Base-by-base conservation (phyloP, 2,888 invertebrate genomes). In the Spodoptera exigua region DNA sequence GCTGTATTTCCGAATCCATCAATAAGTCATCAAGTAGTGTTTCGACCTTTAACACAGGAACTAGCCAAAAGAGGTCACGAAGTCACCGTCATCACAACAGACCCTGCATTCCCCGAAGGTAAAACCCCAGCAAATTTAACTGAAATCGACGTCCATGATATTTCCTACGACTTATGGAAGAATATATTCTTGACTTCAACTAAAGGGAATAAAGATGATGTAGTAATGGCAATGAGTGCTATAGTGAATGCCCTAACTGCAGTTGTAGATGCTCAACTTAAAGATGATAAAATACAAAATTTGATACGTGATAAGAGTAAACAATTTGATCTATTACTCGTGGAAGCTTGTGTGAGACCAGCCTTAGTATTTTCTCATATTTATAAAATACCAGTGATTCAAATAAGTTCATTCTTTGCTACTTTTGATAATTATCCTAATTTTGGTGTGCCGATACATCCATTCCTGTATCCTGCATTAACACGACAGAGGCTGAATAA, bases 21-120 rank as follows among this genome's bases (percentile, higher is more conserved):
- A 0, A 84, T 92, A 34, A 95, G 94, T 52, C 95, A 95, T 63
- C 94, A 94, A 78, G 78, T 91, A 0, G 87, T 90, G 0, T 93
- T 86, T 55, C 81, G 89, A 13, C 80, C 87, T 1, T 54, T 95
- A 2, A 85, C 85, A 9, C 79, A 85, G 2, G 91, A 90, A 43
- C 73, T 95, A n/a, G 84, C 85, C 0, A 85, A 73, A 45, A 81
- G 89, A 12, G 95, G 94, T 0, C 95, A 95, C 56, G 84, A 95
- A 48, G 72, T 95, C 0, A 82, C 88, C 0, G 81, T 93, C 0
- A 69, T 94, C 0, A 93, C 95, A 1, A 54, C 94, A 18, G 77
- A 94, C 61, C 93, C 94, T 4, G 81, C 66, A 0, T 90, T 81
- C 18, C 64, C 78, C 0, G 77, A 84, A 61, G 87, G 75, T 14